Evolutionary conservation across 2,888 invertebrate genomes (phyloP).

Genomic region (Epirrhoe tristata): DNA sequence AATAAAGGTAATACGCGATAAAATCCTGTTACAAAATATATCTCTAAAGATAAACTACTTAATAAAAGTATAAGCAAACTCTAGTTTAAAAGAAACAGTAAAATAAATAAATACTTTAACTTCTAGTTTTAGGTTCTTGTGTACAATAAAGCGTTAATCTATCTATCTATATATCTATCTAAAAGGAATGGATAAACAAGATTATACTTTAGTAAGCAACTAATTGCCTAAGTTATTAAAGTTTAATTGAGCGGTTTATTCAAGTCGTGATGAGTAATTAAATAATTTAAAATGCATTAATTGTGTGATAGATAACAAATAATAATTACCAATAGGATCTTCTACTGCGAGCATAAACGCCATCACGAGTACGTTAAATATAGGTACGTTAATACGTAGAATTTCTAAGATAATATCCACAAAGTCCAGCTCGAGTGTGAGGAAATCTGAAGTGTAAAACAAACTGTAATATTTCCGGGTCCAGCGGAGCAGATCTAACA

Average conservation of each 20-base stretch:
- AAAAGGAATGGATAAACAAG: background rate
- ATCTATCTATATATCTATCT: too few species aligned
- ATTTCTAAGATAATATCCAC: background rate
- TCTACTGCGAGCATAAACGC: too few species aligned
- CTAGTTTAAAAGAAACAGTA: too few species aligned
- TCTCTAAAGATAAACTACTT: too few species aligned
- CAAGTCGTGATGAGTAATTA: background rate
- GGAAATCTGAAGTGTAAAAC: constrained; percentile 30
- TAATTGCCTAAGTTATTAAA: background rate
- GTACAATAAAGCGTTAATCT: too few species aligned
- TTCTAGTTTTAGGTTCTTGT: too few species aligned
- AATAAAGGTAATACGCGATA: too few species aligned
- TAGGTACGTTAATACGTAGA: background rate
- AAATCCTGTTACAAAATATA: too few species aligned
- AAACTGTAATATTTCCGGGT: constrained; percentile 26
- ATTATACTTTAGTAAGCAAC: background rate
- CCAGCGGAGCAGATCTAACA: constrained; percentile 21
- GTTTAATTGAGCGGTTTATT: background rate
- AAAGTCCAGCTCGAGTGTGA: constrained; percentile 15
- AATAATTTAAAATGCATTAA: background rate
- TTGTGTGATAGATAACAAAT: too few species aligned
- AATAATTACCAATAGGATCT: too few species aligned
- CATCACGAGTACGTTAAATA: background rate
- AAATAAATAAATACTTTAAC: too few species aligned
- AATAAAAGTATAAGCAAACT: too few species aligned